Conservation (phyloP, 2,888 invertebrate species). For the Euproctis similis region DNA sequence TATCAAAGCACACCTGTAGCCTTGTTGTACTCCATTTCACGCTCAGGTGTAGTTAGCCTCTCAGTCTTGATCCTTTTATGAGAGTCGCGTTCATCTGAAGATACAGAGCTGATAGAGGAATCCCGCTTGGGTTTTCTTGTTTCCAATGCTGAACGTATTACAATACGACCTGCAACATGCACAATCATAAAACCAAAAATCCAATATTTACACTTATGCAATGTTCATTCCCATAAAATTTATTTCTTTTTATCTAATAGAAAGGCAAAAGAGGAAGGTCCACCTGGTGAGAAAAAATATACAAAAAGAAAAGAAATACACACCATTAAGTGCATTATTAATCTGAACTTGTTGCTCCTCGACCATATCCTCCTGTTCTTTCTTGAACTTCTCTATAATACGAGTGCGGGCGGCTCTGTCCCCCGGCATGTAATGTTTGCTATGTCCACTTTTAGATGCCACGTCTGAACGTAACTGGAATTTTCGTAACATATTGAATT, state of each 20-base stretch:
- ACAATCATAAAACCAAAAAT: no score
- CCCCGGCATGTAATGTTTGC: conserved; percentile 35
- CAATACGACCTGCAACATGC: conserved; percentile 51
- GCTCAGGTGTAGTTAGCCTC: conserved; percentile 45
- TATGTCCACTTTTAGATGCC: conserved; percentile 27
- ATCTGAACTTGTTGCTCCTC: conserved; percentile 69
- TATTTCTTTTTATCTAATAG: no score
- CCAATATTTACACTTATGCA: no score
- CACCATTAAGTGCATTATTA: conserved; percentile 72
- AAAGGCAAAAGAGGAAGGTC: no score
- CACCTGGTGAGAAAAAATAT: background rate
- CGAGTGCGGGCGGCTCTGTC: conserved; percentile 45
- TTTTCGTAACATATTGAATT: no score
- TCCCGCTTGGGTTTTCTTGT: conserved; percentile 52
- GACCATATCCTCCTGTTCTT: conserved; percentile 64
- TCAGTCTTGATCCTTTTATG: conserved; percentile 47
- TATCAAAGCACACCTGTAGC: conserved; percentile 42
- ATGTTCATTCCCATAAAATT: no score
- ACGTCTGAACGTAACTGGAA: conserved; percentile 47
- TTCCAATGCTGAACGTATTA: conserved; percentile 62
- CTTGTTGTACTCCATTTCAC: conserved; percentile 52
- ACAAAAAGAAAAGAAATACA: background rate
- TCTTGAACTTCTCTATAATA: conserved; percentile 55
- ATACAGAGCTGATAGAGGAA: conserved; percentile 51
- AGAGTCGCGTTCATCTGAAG: conserved; percentile 35